A percentile compares a stretch with the other conserved stretches of the same genome.
These are phyloP conservation scores for Leptestheria dahalacensis DNA, from an alignment of 1,140 invertebrate genomes.

Conservation along the genomic window DNA sequence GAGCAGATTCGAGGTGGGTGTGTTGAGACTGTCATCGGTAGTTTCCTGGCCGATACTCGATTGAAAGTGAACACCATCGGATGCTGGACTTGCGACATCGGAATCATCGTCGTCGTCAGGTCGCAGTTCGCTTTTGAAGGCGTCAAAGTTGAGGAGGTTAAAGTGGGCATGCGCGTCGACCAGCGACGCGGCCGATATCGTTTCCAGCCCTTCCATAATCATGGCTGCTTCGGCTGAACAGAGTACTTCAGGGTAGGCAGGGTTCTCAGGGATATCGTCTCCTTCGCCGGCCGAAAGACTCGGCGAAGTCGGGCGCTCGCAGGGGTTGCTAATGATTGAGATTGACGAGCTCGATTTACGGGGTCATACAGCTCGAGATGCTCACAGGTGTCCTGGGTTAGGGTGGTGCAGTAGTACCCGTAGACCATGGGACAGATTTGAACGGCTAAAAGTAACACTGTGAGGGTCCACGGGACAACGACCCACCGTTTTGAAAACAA, in stretches of 20 bases:
- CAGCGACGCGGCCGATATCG: constrained; percentile 8
- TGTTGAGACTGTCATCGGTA: constrained; percentile 37
- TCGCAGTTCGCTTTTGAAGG: constrained; percentile 8
- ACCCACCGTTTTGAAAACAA: no score
- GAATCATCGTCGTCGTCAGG: constrained; percentile 1
- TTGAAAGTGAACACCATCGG: neutral
- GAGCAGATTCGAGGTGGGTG: constrained; percentile 51
- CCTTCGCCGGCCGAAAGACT: neutral
- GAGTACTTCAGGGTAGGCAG: neutral
- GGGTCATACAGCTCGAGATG: no score
- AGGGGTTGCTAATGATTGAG: no score
- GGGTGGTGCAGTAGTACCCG: no score
- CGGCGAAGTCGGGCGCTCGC: neutral
- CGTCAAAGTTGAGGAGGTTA: constrained; percentile 10
- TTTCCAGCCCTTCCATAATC: constrained; percentile 15
- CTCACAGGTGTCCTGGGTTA: no score
- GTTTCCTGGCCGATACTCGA: neutral
- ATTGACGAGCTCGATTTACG: no score
- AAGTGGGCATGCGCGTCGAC: constrained; percentile 11
- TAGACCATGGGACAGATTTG: no score
- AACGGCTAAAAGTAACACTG: no score
- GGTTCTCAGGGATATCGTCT: neutral
- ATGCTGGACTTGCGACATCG: neutral
- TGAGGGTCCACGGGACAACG: no score
- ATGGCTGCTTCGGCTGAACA: neutral